Evolutionary conservation across 2,888 invertebrate genomes (phyloP), one percentile per base, ranked within the genome.

Genomic region (Oscheius sp.): DNA sequence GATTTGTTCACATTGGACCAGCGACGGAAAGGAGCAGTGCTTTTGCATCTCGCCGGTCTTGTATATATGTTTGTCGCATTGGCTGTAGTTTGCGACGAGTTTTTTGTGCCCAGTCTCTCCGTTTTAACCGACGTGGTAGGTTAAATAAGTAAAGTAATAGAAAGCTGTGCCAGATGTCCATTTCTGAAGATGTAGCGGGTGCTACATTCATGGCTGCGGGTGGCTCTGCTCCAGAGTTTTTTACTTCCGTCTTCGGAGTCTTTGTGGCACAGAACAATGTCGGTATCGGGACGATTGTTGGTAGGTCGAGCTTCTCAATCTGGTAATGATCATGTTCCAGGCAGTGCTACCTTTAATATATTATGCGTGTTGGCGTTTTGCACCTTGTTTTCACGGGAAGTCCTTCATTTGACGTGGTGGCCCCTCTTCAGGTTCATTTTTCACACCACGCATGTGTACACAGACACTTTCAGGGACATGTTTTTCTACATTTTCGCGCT

Each of bases 141-240:
- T 68, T 32, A 3, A 4, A 47, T 60, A 47, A 32, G 47, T 48
- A 21, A 48, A 11, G 11, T 10, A 57, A 55, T 10, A 33, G 37
- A 70, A 32, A 47, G 4, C n/a, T 53, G 48, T 2, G 75, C 76
- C 57, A 85, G 91, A 92, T 97, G 87, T 94, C 93, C 87, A 96
- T 98, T 90, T 93, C 94, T 75, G 96, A 96, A 92, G 97, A 98
- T 91, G 97, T 98, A 79, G 97, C 97, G 84, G 97, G 97, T 70
- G 97, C 97, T 83, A 98, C 97, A 10, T 97, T 98, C 92, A 97
- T 98, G 97, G 97, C 97, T 65, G 98, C 97, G 78, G 98, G 97
- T 59, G 97, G 97, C 84, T 96, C 96, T 85, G 97, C 97, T 75
- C 97, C 97, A 37, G 97, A 98, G 91, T 90, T 90, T 80, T 96